These are phyloP conservation scores for Kradibia gibbosae DNA, from an alignment of 1,140 invertebrate genomes.

Conservation along the genomic window DNA sequence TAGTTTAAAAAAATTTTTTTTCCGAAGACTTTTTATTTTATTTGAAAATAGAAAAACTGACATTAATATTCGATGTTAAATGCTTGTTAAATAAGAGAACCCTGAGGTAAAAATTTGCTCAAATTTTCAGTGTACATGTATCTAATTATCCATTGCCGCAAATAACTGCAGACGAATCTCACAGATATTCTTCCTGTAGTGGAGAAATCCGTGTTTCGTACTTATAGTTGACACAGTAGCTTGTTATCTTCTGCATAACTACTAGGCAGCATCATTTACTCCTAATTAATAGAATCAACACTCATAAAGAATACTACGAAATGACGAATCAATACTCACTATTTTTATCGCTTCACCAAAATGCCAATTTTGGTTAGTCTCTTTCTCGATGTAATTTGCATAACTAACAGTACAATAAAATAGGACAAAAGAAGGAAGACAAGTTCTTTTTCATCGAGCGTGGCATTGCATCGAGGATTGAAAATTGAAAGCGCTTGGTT, in stretches of 20 bases:
- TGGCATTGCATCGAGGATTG: no score
- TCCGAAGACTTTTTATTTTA: no score
- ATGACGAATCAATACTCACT: neutral
- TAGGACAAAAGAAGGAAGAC: no score
- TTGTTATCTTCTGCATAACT: neutral
- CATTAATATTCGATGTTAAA: no score
- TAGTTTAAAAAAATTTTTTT: no score
- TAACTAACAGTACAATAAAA: neutral
- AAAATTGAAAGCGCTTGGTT: no score
- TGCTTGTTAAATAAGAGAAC: no score
- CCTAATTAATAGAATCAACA: constrained; percentile 8
- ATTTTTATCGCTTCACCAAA: neutral
- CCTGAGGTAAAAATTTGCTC: no score
- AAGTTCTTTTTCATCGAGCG: neutral
- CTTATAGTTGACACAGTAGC: neutral
- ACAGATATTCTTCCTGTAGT: neutral
- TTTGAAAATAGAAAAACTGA: no score
- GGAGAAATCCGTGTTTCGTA: constrained; percentile 3
- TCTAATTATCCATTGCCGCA: neutral
- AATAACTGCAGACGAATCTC: neutral
- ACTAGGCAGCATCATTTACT: neutral
- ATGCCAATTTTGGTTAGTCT: neutral
- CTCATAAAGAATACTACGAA: no score
- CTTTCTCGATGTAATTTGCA: neutral
- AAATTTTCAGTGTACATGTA: no score